Conservation (phyloP, 1,140 invertebrate species). For the Bombus sibiricus region DNA sequence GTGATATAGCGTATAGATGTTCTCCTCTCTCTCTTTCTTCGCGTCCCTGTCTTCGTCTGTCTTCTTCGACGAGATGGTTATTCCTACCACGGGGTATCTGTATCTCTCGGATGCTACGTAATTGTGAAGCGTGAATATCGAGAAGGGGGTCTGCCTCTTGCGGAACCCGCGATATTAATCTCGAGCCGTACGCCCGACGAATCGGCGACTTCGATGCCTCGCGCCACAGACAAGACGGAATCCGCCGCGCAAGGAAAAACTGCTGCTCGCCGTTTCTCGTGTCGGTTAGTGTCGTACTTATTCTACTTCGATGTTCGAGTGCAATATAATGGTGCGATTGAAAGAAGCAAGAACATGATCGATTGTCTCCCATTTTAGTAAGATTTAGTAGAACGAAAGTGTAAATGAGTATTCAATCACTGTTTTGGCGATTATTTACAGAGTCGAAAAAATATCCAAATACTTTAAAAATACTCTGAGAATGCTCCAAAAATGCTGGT, state of each 20-base stretch:
- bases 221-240: slow-evolving; percentile 46
- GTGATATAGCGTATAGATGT: slow-evolving; percentile 73
- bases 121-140: slow-evolving; percentile 58
- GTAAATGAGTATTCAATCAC: too few relatives aligned
- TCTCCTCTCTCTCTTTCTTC: background rate
- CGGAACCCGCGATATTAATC: slow-evolving; percentile 61
- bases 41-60: background rate
- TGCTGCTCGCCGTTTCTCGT: background rate
- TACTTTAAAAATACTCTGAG: too few relatives aligned
- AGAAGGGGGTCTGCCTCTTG: slow-evolving; percentile 46
- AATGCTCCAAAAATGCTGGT: too few relatives aligned
- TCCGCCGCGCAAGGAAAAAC: slow-evolving; percentile 36
- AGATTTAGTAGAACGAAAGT: too few relatives aligned
- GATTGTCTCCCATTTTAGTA: too few relatives aligned
- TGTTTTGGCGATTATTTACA: too few relatives aligned
- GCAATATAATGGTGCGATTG: too few relatives aligned
- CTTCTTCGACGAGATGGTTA: slow-evolving; percentile 34
- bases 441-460: too few relatives aligned
- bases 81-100: slow-evolving; percentile 40
- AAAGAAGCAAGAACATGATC: too few relatives aligned
- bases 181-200: slow-evolving; percentile 51
- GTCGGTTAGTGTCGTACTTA: too few relatives aligned
- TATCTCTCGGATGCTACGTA: slow-evolving; percentile 38
- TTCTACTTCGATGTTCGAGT: background rate
- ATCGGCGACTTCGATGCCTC: slow-evolving; percentile 70